phyloP scores from a whole-genome alignment of 2,888 invertebrate species.

The Conomelus anceps region DNA sequence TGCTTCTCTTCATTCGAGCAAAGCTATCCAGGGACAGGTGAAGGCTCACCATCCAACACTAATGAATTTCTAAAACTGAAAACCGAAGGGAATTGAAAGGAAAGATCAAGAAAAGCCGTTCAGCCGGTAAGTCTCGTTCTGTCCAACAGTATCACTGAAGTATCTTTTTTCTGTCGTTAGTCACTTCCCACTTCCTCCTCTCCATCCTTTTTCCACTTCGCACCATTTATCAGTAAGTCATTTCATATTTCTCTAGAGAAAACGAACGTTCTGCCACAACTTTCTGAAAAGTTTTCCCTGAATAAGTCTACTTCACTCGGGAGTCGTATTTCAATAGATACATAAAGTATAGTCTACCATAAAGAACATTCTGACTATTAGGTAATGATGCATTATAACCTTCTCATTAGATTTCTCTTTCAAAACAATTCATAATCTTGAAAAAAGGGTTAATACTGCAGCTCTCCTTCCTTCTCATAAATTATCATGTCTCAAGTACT shows the following conservation, averaged over 20 bases:
- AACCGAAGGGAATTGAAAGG: not conserved
- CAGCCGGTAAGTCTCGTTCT: not conserved
- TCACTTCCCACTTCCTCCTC: not conserved
- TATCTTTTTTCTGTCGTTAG: not conserved
- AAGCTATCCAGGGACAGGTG: not conserved
- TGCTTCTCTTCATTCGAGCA: not conserved
- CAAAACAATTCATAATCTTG: too few species aligned
- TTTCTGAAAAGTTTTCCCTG: not conserved
- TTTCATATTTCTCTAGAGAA: not conserved
- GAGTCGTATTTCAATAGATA: not conserved
- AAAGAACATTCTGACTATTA: not conserved
- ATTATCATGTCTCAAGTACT: too few species aligned
- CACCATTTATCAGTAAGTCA: not conserved
- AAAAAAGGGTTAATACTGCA: not conserved
- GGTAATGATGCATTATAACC: not conserved
- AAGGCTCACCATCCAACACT: not conserved
- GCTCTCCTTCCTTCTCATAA: too few species aligned
- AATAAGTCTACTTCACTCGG: not conserved
- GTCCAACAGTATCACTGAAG: not conserved
- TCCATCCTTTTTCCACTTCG: not conserved
- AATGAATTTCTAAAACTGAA: not conserved
- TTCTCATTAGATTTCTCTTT: not conserved
- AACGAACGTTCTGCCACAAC: not conserved
- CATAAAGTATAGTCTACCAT: not conserved
- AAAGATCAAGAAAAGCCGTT: not conserved